phyloP scores from a whole-genome alignment of 2,888 invertebrate species.

The Diaprepes abbreviatus region DNA sequence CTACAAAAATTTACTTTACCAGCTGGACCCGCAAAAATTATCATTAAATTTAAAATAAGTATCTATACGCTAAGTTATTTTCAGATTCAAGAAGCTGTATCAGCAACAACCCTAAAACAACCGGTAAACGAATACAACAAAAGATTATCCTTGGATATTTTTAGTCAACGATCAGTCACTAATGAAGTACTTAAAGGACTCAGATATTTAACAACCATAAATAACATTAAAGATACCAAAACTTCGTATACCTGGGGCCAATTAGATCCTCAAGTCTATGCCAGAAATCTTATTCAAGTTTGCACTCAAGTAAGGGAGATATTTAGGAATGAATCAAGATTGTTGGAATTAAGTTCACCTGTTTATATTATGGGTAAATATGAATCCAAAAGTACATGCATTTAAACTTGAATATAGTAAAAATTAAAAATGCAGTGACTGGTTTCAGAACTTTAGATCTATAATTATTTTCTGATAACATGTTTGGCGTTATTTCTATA shows the following conservation, averaged over 20 bases:
- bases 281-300: conserved; percentile 69
- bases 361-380: conserved; percentile 71
- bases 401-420: no score
- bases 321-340: conserved; percentile 69
- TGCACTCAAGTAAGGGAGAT: conserved; percentile 69
- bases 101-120: conserved; percentile 57
- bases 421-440: no score
- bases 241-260: conserved; percentile 62
- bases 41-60: no score
- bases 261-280: conserved; percentile 64
- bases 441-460: no score
- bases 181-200: conserved; percentile 72
- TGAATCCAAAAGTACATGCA: no score
- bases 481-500: no score
- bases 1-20: no score
- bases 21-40: no score
- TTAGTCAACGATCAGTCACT: conserved; percentile 70
- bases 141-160: conserved; percentile 68
- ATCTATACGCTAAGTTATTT: no score
- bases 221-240: conserved; percentile 54
- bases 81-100: conserved; percentile 57
- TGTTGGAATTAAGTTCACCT: conserved; percentile 71
- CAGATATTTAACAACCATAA: conserved; percentile 55
- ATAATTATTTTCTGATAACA: no score
- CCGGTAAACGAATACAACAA: conserved; percentile 55